Percentiles rank a stretch among this genome's conserved stretches.
Evolutionary conservation across 2,113 vertebrate species (phyloP).

Genomic region (Lycaon pictus): DNA sequence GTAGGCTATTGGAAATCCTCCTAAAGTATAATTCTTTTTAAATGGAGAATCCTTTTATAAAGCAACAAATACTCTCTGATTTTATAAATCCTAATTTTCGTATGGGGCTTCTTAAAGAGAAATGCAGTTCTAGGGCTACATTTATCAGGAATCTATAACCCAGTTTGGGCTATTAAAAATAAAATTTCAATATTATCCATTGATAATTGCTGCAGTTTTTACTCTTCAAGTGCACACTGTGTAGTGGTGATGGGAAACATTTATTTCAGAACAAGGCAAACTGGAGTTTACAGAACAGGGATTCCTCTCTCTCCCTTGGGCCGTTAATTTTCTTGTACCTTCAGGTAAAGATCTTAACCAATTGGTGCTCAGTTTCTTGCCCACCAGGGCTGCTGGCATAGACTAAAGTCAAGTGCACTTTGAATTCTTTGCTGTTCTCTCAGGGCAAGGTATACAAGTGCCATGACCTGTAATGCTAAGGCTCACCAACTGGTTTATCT

Average conservation of each 20-base stretch:
- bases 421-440: not conserved
- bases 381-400: not conserved
- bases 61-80: not conserved
- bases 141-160: not conserved
- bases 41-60: slow-evolving; percentile 43
- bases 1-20: not conserved
- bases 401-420: not conserved
- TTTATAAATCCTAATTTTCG: slow-evolving; percentile 60
- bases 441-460: not conserved
- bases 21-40: not conserved
- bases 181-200: not conserved
- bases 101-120: slow-evolving; percentile 33
- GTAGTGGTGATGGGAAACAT: not conserved
- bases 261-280: not conserved
- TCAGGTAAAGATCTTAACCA: not conserved
- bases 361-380: not conserved
- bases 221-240: rapidly evolving
- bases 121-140: not conserved
- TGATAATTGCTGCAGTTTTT: not conserved
- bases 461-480: no score
- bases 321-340: not conserved
- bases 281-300: not conserved
- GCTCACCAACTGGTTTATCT: not conserved
- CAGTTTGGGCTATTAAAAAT: slow-evolving; percentile 19
- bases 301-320: not conserved